These are phyloP conservation scores for Anser brachyrhynchus DNA, from an alignment of 2,113 vertebrate species.

Conservation along the genomic window DNA sequence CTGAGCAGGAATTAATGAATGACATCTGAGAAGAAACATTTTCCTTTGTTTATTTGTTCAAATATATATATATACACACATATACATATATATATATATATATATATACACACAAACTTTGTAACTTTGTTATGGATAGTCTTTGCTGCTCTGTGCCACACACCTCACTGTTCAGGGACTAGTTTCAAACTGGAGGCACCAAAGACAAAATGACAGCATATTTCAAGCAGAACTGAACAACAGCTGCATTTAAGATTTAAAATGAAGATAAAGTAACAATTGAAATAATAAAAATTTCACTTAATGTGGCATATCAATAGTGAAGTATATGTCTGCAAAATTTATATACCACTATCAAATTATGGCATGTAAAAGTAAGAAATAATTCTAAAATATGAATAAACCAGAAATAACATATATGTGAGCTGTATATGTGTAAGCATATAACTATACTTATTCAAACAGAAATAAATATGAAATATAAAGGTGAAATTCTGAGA, in stretches of 20 bases:
- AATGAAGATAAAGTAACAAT: background rate
- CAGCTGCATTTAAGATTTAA: background rate
- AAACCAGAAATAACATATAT: background rate
- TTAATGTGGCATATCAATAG: background rate
- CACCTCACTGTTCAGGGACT: background rate
- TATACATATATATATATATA: no score
- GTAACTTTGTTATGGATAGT: background rate
- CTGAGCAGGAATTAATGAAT: background rate
- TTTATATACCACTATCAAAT: background rate
- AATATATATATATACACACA: background rate
- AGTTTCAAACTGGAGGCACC: background rate
- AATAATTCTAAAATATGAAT: background rate
- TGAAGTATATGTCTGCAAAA: background rate
- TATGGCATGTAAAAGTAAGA: background rate
- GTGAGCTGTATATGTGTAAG: no score
- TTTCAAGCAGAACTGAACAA: background rate
- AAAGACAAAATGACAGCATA: background rate
- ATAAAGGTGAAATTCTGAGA: background rate
- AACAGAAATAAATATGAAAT: background rate
- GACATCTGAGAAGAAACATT: background rate
- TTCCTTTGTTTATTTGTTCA: background rate
- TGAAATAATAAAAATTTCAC: background rate
- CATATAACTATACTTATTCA: background rate
- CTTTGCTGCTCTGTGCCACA: background rate
- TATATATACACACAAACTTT: no score